These are phyloP conservation scores for Napeogenes sylphis DNA, from an alignment of 2,888 invertebrate species.

Conservation along the genomic window DNA sequence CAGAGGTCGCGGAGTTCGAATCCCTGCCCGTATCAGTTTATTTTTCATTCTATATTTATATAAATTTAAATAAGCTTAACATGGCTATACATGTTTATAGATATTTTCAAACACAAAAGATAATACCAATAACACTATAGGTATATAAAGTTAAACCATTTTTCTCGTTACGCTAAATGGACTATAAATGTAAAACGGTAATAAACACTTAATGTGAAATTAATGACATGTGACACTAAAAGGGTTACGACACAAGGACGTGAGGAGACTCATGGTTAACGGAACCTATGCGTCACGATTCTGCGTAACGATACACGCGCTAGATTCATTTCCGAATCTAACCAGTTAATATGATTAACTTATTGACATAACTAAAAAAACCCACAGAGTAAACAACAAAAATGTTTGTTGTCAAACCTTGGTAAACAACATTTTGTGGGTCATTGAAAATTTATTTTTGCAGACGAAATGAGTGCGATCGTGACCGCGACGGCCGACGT, in stretches of 20 bases:
- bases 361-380: conserved; percentile 5
- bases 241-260: conserved; percentile 14
- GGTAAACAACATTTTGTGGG: no score
- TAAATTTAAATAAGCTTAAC: no score
- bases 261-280: conserved; percentile 14
- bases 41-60: no score
- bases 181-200: conserved; percentile 1
- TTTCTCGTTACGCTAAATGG: no score
- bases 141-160: no score
- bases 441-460: conserved; percentile 15
- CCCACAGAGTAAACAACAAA: no score
- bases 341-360: conserved; percentile 9
- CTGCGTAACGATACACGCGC: neutral
- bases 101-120: no score
- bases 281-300: conserved; percentile 19
- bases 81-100: no score
- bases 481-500: conserved; percentile 80
- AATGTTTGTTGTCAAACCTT: no score
- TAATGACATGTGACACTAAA: conserved; percentile 17
- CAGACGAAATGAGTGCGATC: conserved; percentile 80
- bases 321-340: conserved; percentile 10
- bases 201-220: conserved; percentile 7
- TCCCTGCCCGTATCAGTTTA: no score
- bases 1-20: no score
- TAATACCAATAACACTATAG: no score